phyloP scores from a whole-genome alignment of 2,797 vertebrate species.

The Artibeus jamaicensis region DNA sequence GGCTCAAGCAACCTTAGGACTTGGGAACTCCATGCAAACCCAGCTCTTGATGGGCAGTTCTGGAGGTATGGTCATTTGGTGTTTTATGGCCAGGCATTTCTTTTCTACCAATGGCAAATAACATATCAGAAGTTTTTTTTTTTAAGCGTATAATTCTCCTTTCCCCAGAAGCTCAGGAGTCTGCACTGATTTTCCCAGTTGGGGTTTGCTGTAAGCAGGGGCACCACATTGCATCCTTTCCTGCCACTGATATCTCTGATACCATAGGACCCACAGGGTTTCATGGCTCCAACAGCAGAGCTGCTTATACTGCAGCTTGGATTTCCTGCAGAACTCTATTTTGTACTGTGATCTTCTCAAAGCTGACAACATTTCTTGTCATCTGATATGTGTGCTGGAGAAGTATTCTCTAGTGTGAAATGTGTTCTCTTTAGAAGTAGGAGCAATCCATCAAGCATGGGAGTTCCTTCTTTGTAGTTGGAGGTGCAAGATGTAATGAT shows the following conservation, averaged over 20 bases:
- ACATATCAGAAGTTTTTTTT: background rate
- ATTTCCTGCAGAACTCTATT: background rate
- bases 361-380: background rate
- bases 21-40: background rate
- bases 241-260: background rate
- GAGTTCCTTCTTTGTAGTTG: background rate
- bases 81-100: background rate
- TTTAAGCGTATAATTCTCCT: background rate
- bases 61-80: background rate
- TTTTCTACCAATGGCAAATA: background rate
- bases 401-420: background rate
- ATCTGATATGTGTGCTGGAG: background rate
- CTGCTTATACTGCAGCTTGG: background rate
- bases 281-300: background rate
- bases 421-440: background rate
- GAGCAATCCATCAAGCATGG: background rate
- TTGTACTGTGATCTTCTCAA: background rate
- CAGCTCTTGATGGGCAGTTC: background rate
- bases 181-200: background rate
- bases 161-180: background rate
- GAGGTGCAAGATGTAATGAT: background rate
- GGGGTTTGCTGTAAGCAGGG: background rate
- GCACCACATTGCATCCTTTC: background rate
- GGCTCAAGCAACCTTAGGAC: background rate
- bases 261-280: background rate